Percentiles rank a stretch among this genome's conserved stretches.
Evolutionary conservation across 2,888 invertebrate species (phyloP).

Genomic region (Lumbricus terrestris): DNA sequence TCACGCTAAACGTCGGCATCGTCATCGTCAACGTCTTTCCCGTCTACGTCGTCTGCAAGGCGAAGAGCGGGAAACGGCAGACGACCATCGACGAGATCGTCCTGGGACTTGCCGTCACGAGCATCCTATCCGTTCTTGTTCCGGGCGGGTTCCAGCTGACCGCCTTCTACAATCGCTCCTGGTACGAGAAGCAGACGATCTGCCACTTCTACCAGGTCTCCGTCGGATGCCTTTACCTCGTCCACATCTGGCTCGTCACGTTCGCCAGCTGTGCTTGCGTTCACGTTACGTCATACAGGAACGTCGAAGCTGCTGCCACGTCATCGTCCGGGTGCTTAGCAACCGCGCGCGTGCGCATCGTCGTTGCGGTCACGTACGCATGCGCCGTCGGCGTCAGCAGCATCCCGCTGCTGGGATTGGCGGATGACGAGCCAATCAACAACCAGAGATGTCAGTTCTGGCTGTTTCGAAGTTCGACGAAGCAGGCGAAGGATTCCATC

Average conservation of each 20-base stretch:
- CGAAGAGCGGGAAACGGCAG: background rate
- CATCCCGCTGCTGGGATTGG: background rate
- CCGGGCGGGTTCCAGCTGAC: background rate
- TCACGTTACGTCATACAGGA: background rate
- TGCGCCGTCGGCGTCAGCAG: background rate
- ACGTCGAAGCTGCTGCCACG: background rate
- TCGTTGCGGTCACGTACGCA: background rate
- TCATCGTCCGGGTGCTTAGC: background rate
- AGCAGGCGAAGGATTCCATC: background rate
- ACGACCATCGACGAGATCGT: background rate
- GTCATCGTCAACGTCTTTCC: background rate
- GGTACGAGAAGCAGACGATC: background rate
- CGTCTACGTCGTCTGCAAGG: background rate
- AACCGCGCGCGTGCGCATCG: background rate
- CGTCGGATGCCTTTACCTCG: conserved; percentile 10
- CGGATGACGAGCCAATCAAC: background rate
- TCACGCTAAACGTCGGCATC: background rate
- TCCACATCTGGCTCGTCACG: background rate
- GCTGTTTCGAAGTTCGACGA: background rate
- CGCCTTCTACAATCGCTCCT: conserved; percentile 13
- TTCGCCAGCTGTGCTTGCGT: background rate
- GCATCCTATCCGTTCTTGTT: background rate
- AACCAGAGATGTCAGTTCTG: conserved; percentile 13
- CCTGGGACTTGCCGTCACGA: background rate
- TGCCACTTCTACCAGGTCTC: conserved; percentile 10